phyloP scores from a whole-genome alignment of 2,797 vertebrate genomes.

The Moxostoma hubbsi region DNA sequence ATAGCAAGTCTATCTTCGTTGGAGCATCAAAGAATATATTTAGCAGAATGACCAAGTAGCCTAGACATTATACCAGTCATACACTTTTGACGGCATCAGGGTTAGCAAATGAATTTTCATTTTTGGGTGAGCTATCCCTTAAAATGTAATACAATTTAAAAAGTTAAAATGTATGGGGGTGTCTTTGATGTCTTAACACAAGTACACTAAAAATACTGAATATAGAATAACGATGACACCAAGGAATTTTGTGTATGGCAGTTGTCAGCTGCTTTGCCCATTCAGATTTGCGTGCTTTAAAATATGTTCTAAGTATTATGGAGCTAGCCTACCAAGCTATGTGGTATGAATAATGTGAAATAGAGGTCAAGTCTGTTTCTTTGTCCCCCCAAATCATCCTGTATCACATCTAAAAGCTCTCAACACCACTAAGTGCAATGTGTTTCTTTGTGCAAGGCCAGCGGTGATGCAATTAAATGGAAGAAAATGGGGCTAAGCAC shows the following conservation, averaged over 20 bases:
- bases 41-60: not conserved
- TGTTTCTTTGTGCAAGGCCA: constrained; percentile 51
- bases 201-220: constrained; percentile 17
- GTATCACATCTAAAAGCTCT: constrained; percentile 44
- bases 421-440: constrained; percentile 41
- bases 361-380: constrained; percentile 14
- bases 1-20: not conserved
- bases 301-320: not conserved
- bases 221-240: not conserved
- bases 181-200: not conserved
- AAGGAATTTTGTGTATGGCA: constrained; percentile 25
- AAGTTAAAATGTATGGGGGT: not conserved
- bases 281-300: not conserved
- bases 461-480: constrained; percentile 37
- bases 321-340: not conserved
- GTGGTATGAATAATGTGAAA: not conserved
- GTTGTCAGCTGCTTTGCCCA: constrained; percentile 20
- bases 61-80: not conserved
- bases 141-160: not conserved
- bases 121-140: not conserved
- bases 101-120: not conserved
- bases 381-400: constrained; percentile 2
- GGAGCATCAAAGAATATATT: no score
- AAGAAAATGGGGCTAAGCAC: constrained; percentile 16
- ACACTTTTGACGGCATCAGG: not conserved